A percentile compares a stretch with the other conserved stretches of the same genome.
Conservation (phyloP, 2,113 vertebrate genomes). For the Melanotaenia duboulayi region DNA sequence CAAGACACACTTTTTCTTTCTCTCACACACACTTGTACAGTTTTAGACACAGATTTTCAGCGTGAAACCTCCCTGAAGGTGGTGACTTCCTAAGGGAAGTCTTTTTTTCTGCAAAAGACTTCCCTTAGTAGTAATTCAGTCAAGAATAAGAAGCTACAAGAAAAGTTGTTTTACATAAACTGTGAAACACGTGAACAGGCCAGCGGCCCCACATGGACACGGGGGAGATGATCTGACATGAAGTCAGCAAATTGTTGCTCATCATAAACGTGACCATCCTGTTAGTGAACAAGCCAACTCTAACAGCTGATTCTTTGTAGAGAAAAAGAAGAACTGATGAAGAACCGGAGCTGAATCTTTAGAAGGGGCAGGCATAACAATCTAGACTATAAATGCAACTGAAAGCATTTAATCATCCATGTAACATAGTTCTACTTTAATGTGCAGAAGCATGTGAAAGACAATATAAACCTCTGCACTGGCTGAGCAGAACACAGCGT, state of each 20-base stretch:
- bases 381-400: no score
- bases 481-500: no score
- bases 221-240: background rate
- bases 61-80: slow-evolving; percentile 36
- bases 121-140: slow-evolving; percentile 42
- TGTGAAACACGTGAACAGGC: background rate
- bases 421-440: no score
- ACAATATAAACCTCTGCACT: no score
- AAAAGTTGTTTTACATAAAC: background rate
- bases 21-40: background rate
- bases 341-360: no score
- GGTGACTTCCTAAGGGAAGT: slow-evolving; percentile 26
- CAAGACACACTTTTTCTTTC: background rate
- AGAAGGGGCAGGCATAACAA: no score
- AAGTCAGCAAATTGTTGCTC: background rate
- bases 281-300: no score
- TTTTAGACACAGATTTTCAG: slow-evolving; percentile 19
- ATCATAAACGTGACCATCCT: no score
- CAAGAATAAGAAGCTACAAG: slow-evolving; percentile 7
- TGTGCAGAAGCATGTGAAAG: no score
- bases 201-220: background rate
- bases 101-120: slow-evolving; percentile 15
- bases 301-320: no score
- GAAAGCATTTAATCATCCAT: no score
- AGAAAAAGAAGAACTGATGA: no score